These are phyloP conservation scores for Eupithecia subumbrata DNA, from an alignment of 2,888 invertebrate genomes.

Conservation along the genomic window DNA sequence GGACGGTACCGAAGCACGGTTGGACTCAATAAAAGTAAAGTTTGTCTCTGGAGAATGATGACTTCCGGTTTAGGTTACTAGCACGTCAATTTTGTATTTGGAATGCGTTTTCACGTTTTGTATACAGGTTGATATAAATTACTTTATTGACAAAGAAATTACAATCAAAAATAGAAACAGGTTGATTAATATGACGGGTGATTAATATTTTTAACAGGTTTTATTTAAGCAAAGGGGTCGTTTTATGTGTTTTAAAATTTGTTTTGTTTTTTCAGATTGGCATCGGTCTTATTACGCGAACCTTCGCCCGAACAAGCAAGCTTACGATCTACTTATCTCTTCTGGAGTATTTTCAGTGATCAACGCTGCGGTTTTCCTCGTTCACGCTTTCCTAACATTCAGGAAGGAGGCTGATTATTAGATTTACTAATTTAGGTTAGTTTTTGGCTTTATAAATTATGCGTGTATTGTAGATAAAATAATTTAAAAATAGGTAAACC, in stretches of 20 bases:
- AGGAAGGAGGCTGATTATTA: slow-evolving; percentile 81
- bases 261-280: slow-evolving; percentile 68
- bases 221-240: background rate
- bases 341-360: slow-evolving; percentile 86
- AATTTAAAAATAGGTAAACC: slow-evolving; percentile 25
- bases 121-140: background rate
- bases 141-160: too few relatives aligned
- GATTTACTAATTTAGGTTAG: slow-evolving; percentile 33
- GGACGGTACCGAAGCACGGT: slow-evolving; percentile 34
- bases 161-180: too few relatives aligned
- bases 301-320: slow-evolving; percentile 86
- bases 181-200: background rate
- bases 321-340: slow-evolving; percentile 87
- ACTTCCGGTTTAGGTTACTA: slow-evolving; percentile 54
- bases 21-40: slow-evolving; percentile 34
- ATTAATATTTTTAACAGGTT: background rate
- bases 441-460: slow-evolving; percentile 23
- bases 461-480: slow-evolving; percentile 39
- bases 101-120: slow-evolving; percentile 19
- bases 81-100: slow-evolving; percentile 14
- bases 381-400: slow-evolving; percentile 86
- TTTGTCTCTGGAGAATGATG: slow-evolving; percentile 61
- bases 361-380: slow-evolving; percentile 84
- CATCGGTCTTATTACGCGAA: slow-evolving; percentile 78
- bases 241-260: background rate